Conservation (phyloP, 92 coral and sea anemone species). For the Pocillopora meandrina region DNA sequence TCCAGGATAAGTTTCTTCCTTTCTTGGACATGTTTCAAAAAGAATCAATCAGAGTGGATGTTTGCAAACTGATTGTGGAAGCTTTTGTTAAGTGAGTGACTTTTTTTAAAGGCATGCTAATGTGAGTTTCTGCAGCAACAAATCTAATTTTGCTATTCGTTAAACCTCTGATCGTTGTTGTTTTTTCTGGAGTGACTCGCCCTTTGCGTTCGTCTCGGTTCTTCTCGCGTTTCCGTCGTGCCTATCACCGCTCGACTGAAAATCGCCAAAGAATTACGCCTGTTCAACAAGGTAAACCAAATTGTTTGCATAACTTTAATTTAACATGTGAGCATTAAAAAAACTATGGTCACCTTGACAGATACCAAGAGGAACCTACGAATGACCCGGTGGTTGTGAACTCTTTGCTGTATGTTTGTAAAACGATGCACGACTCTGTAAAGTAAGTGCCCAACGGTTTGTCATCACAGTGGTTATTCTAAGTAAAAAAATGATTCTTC, state of each 20-base stretch:
- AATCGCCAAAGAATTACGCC: no score
- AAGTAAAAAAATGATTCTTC: background rate
- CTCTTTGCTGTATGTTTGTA: slow-evolving; percentile 91
- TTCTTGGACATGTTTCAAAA: slow-evolving; percentile 99
- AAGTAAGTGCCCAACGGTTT: slow-evolving; percentile 62
- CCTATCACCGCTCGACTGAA: no score
- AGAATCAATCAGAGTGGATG: slow-evolving; percentile 90
- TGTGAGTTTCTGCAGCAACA: no score
- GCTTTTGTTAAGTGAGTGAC: slow-evolving; percentile 84
- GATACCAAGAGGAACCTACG: slow-evolving; percentile 89
- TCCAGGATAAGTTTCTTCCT: slow-evolving; percentile 95
- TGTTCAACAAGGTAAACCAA: no score
- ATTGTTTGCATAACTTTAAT: background rate
- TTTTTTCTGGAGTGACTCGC: background rate
- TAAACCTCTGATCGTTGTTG: background rate
- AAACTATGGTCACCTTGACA: slow-evolving; percentile 12
- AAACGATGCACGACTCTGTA: slow-evolving; percentile 97
- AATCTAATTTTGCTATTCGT: no score
- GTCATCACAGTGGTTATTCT: background rate
- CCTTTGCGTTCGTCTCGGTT: background rate
- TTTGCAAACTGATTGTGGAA: slow-evolving; percentile 90
- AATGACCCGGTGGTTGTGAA: slow-evolving; percentile 93
- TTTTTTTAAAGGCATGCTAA: no score
- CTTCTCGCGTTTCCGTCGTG: no score
- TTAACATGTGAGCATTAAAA: background rate